Evolutionary conservation across 2,888 invertebrate species (phyloP).

Genomic region (Ptycholaimellus sp.): DNA sequence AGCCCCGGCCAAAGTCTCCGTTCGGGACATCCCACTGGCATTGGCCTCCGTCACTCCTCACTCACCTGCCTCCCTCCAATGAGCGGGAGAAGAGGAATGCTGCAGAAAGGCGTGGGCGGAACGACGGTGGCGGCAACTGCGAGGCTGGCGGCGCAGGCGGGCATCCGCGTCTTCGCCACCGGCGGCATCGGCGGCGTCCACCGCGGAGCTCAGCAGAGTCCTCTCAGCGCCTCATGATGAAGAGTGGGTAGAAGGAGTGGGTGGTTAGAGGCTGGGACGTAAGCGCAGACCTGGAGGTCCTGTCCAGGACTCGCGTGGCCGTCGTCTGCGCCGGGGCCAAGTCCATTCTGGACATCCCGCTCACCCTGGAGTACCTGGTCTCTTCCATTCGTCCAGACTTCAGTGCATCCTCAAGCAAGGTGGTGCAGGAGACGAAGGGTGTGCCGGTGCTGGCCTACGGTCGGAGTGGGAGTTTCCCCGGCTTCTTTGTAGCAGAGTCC

Average conservation of each 20-base stretch:
- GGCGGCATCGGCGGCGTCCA: slow-evolving; percentile 84
- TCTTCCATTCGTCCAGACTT: slow-evolving; percentile 13
- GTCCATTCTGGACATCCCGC: slow-evolving; percentile 78
- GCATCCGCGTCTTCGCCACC: slow-evolving; percentile 74
- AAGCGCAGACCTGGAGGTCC: slow-evolving; percentile 73
- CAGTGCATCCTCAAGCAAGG: neutral
- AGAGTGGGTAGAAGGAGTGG: neutral
- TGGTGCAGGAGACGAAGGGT: slow-evolving; percentile 62
- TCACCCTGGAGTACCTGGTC: slow-evolving; percentile 75
- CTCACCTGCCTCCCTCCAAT: slow-evolving; percentile 6
- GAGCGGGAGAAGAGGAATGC: slow-evolving; percentile 2
- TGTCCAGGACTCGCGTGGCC: slow-evolving; percentile 58
- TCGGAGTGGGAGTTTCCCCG: slow-evolving; percentile 49
- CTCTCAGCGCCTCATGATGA: neutral
- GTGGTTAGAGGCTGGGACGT: slow-evolving; percentile 44
- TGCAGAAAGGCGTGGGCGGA: slow-evolving; percentile 47
- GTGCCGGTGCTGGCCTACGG: slow-evolving; percentile 63
- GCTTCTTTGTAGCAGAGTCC: slow-evolving; percentile 63
- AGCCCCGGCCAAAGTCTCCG: slow-evolving; percentile 51
- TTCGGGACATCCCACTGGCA: slow-evolving; percentile 29
- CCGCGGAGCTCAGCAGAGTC: slow-evolving; percentile 51
- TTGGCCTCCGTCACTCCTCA: slow-evolving; percentile 7
- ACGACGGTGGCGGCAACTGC: slow-evolving; percentile 90
- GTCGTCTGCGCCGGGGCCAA: slow-evolving; percentile 89
- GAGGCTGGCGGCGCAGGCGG: slow-evolving; percentile 51